Evolutionary conservation across 2,888 invertebrate genomes (phyloP).

Genomic region (Hermodice carunculata): DNA sequence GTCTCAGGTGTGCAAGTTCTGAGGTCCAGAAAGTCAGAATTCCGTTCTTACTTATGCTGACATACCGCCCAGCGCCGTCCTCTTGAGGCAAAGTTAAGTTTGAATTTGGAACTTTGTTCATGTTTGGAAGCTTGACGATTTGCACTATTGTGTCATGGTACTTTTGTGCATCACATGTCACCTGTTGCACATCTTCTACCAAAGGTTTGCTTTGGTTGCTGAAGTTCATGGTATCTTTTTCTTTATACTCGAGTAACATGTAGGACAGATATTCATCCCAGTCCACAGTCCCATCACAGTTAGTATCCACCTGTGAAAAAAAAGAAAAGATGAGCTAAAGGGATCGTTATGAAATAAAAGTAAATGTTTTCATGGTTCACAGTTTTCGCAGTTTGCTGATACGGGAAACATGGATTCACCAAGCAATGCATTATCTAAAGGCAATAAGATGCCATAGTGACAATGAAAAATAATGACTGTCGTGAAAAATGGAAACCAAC

Average conservation of each 20-base stretch:
- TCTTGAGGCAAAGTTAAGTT: no score
- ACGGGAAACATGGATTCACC: no score
- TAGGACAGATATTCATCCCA: constrained; percentile 87
- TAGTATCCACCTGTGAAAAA: constrained; percentile 70
- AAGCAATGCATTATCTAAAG: no score
- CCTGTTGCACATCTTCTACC: neutral
- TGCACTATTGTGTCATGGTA: constrained; percentile 27
- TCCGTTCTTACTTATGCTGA: constrained; percentile 84
- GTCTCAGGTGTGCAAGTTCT: constrained; percentile 74
- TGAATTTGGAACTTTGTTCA: no score
- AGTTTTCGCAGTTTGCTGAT: no score
- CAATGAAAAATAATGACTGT: no score
- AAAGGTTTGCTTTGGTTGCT: constrained; percentile 10
- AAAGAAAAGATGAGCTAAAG: no score
- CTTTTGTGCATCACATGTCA: constrained; percentile 10
- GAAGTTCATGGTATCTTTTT: constrained; percentile 51
- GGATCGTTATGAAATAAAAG: no score
- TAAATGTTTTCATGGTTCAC: no score
- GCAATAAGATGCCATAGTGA: no score
- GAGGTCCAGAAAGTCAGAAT: constrained; percentile 83
- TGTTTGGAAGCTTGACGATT: constrained; percentile 10
- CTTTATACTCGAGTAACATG: constrained; percentile 78
- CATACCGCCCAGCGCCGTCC: constrained; percentile 75
- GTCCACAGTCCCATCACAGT: constrained; percentile 73
- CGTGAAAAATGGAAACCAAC: no score